Base-by-base conservation (phyloP, 2,888 invertebrate genomes). In the Pyrochroa serraticornis region DNA sequence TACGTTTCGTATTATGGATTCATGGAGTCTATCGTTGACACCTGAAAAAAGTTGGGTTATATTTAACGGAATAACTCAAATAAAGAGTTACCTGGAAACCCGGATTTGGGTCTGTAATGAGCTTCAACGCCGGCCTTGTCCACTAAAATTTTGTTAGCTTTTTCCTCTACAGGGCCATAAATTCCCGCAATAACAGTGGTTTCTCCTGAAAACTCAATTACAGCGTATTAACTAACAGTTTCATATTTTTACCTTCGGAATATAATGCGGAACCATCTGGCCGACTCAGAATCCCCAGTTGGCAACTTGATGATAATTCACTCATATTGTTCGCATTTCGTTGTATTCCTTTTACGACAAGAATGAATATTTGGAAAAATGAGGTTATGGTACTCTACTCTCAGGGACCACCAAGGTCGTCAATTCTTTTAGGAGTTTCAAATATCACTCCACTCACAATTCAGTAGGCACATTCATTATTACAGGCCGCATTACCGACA, bases 121-220 rank as follows among this genome's bases (percentile, higher is more conserved):
- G 91, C 89, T 76, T 95, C 94, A 6, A 95, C 79, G n/a, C 82
- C 84, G 0, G 92, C 88, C 77, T 87, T 90, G 63, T 93, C 92
- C 48, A 91, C 87, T 65, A 87, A 84, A 69, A 92, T 85, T 76
- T 88, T 92, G 63, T 87, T 87, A 64, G 85, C 80, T 77, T 88
- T 91, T 1, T 89, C 87, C 77, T 95, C 95, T 7, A 89, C 80
- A 0, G 95, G 95, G 0, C 95, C 95, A 78, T 92, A 90, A 33
- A 93, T 84, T 61, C 91, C 90, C 1, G 88, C 89, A 36, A 92
- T 75, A 1, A 90, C 86, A 43, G 89, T 86, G 9, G 93, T 93
- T 60, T 89, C 86, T 7, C 93, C 94, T 93, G 73, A 39, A 83
- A 82, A 56, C 44, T 52, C 48, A 43, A 52, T 38, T 44, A 44